Conservation (phyloP, 2,113 vertebrate species). For the Poeciliopsis occidentalis region DNA sequence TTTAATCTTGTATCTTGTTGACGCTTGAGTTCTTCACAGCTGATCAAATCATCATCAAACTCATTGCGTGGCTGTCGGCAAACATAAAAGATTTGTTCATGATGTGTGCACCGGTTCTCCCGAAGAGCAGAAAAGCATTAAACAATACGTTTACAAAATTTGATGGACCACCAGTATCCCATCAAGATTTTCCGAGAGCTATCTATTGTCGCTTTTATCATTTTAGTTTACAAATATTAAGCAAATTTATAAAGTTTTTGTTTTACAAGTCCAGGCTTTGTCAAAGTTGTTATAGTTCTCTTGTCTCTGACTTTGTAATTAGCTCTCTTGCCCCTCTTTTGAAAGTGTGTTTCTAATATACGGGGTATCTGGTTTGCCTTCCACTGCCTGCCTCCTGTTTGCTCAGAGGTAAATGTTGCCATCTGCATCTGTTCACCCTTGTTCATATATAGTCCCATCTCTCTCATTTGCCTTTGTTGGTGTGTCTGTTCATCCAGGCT, state of each 20-base stretch:
- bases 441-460: conserved; percentile 1
- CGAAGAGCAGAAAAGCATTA: too few species aligned
- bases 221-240: background rate
- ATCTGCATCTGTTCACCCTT: conserved; percentile 5
- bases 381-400: background rate
- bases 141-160: too few species aligned
- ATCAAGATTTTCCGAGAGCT: too few species aligned
- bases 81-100: too few species aligned
- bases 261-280: background rate
- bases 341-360: background rate
- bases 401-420: conserved; percentile 3
- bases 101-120: too few species aligned
- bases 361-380: background rate
- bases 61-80: too few species aligned
- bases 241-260: background rate
- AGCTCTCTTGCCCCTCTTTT: background rate
- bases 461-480: background rate
- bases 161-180: too few species aligned
- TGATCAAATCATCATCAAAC: too few species aligned
- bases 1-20: too few species aligned
- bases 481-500: background rate
- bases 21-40: too few species aligned
- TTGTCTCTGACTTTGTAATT: background rate
- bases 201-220: background rate
- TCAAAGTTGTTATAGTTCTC: background rate